Conservation (phyloP, 2,888 invertebrate species). For the Tribolium freemani region DNA sequence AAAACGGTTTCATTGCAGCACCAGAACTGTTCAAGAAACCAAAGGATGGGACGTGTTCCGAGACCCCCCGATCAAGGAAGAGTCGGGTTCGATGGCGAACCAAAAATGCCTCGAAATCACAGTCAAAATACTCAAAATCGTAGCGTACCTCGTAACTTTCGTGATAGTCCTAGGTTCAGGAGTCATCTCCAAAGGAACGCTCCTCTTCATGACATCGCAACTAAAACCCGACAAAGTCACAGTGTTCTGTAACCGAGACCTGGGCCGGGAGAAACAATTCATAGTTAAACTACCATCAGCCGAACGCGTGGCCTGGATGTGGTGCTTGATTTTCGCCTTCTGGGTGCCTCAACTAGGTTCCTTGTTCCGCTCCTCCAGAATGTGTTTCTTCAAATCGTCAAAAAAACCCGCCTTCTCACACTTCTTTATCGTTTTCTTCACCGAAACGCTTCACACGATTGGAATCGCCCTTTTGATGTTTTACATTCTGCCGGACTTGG, state of each 20-base stretch:
- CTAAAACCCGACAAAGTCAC: constrained; percentile 82
- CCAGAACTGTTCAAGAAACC: constrained; percentile 86
- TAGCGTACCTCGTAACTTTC: constrained; percentile 90
- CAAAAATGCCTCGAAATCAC: constrained; percentile 89
- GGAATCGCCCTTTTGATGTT: constrained; percentile 91
- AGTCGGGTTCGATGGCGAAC: constrained; percentile 90
- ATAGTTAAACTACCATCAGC: constrained; percentile 85
- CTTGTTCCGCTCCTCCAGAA: constrained; percentile 85
- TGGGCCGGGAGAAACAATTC: constrained; percentile 90
- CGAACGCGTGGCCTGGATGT: constrained; percentile 93
- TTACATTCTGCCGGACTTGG: constrained; percentile 90
- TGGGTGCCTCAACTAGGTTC: constrained; percentile 91
- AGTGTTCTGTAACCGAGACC: constrained; percentile 86
- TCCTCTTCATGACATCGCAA: constrained; percentile 94
- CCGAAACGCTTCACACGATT: constrained; percentile 90
- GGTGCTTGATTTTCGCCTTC: constrained; percentile 90
- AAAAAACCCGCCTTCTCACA: constrained; percentile 78
- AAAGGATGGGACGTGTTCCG: constrained; percentile 98
- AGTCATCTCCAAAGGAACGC: constrained; percentile 89
- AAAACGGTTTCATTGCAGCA: constrained; percentile 69
- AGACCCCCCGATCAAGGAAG: constrained; percentile 90
- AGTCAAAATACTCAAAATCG: constrained; percentile 85
- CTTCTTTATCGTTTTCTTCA: constrained; percentile 80
- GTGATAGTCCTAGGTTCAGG: constrained; percentile 87
- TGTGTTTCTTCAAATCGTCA: constrained; percentile 92